phyloP scores from a whole-genome alignment of 2,888 invertebrate genomes.

The Euproctis similis region DNA sequence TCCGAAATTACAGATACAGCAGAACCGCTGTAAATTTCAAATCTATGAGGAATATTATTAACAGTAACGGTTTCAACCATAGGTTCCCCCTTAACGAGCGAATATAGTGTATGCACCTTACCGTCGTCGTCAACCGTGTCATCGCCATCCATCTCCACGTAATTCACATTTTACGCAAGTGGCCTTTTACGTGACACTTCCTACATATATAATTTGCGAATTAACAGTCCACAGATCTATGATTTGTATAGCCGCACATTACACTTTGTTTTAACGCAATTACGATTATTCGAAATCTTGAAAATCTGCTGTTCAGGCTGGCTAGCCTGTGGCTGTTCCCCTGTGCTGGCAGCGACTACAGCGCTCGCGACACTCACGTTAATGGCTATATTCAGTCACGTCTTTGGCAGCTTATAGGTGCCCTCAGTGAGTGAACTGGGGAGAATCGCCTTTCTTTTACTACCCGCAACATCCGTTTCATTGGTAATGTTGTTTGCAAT shows the following conservation, averaged over 20 bases:
- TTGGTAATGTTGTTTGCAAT: too few relatives aligned
- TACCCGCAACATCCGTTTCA: too few relatives aligned
- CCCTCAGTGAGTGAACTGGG: not conserved
- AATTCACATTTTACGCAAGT: constrained; percentile 1
- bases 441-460: too few relatives aligned
- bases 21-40: not conserved
- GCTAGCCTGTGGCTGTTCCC: not conserved
- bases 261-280: not conserved
- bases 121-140: too few relatives aligned
- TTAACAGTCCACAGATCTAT: not conserved
- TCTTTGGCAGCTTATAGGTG: not conserved
- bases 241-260: constrained; percentile 1
- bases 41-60: not conserved
- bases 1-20: constrained; percentile 1
- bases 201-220: constrained; percentile 1
- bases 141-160: too few relatives aligned
- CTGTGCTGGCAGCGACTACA: not conserved
- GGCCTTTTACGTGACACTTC: constrained; percentile 2
- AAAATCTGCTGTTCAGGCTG: not conserved
- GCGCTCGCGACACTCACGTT: not conserved
- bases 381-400: not conserved
- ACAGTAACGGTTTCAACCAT: constrained; percentile 1
- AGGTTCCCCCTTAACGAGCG: constrained; percentile 1
- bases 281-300: constrained; percentile 1
- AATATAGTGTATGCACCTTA: not conserved